These are phyloP conservation scores for Centrocercus urophasianus DNA, from an alignment of 2,113 vertebrate genomes.

Conservation along the genomic window DNA sequence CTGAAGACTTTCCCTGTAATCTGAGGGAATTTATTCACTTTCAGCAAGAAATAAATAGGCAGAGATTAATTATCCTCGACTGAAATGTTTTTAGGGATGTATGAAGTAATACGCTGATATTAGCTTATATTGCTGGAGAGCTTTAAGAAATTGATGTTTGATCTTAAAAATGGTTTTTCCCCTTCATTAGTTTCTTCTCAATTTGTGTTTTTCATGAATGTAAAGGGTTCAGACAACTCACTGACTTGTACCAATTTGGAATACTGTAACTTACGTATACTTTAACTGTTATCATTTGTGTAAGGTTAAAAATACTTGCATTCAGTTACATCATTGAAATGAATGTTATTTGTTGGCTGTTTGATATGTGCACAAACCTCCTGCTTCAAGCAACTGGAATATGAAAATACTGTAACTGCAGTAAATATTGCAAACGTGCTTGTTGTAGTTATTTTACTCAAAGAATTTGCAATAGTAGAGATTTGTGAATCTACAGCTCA, in stretches of 20 bases:
- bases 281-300: neutral
- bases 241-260: neutral
- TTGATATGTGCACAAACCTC: neutral
- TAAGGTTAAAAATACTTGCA: neutral
- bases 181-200: neutral
- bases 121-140: neutral
- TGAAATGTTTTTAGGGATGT: neutral
- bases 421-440: neutral
- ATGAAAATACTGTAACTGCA: neutral
- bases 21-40: neutral
- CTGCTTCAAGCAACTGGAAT: neutral
- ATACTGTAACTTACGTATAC: neutral
- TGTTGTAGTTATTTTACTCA: neutral
- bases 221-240: neutral
- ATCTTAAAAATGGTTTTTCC: neutral
- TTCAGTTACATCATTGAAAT: neutral
- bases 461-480: neutral
- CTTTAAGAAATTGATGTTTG: neutral
- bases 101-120: rapidly evolving
- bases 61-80: neutral
- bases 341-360: neutral
- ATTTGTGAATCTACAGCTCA: neutral
- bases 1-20: neutral
- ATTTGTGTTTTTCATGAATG: neutral
- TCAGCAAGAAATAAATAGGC: neutral